Conservation (phyloP, 1,140 invertebrate species). For the Paraescarpia echinospica region DNA sequence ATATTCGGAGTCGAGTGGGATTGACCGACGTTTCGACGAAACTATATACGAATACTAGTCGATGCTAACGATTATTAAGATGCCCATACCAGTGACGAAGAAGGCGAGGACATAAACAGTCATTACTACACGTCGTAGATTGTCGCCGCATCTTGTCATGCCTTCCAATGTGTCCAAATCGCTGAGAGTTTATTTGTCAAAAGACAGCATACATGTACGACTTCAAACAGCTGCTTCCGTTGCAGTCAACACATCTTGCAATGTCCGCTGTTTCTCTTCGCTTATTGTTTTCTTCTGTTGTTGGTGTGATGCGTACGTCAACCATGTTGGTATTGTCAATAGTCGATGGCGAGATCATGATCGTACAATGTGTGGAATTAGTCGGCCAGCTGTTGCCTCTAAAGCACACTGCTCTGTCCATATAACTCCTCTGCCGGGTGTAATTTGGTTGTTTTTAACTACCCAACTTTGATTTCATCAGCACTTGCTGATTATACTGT, state of each 20-base stretch:
- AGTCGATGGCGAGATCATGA: background rate
- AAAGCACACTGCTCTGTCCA: background rate
- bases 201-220: background rate
- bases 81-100: background rate
- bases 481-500: background rate
- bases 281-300: background rate
- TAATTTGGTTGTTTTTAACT: background rate
- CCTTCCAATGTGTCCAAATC: background rate
- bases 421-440: background rate
- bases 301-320: background rate
- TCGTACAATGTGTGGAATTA: background rate
- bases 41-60: background rate
- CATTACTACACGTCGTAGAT: background rate
- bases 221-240: background rate
- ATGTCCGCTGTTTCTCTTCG: background rate
- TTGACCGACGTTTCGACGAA: background rate
- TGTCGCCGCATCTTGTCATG: background rate
- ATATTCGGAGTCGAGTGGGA: background rate
- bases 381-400: background rate
- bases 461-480: background rate
- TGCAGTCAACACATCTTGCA: background rate
- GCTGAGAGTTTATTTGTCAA: background rate
- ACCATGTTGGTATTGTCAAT: background rate
- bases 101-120: background rate
- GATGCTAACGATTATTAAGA: background rate